Evolutionary conservation across 2,113 vertebrate genomes (phyloP).

Genomic region (Coturnix japonica): DNA sequence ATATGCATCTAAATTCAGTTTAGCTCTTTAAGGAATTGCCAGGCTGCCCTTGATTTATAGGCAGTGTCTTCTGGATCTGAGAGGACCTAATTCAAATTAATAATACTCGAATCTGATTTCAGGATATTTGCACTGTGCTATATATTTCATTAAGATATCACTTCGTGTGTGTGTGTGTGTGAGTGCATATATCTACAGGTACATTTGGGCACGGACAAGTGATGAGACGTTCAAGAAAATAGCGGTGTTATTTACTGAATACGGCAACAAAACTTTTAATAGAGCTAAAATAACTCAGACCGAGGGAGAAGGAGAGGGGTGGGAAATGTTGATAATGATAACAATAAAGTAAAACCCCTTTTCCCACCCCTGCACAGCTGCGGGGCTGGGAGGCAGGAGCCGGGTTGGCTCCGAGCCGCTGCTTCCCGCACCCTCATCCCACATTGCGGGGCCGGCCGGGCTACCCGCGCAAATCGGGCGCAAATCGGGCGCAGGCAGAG

Average conservation of each 20-base stretch:
- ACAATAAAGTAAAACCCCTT: rapidly evolving
- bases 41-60: constrained; percentile 74
- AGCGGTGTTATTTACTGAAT: rapidly evolving
- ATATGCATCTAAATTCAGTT: constrained; percentile 56
- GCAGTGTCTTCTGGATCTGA: constrained; percentile 55
- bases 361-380: constrained; percentile 9
- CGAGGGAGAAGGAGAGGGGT: no score
- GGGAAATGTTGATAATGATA: not conserved
- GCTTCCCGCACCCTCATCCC: not conserved
- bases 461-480: not conserved
- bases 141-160: constrained; percentile 60
- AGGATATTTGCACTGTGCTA: constrained; percentile 33
- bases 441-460: constrained; percentile 3
- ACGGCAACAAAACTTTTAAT: constrained; percentile 17
- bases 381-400: constrained; percentile 38
- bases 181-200: not conserved
- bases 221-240: not conserved
- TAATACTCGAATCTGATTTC: constrained; percentile 60
- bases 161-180: not conserved
- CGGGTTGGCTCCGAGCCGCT: not conserved
- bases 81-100: constrained; percentile 72
- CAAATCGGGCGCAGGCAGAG: not conserved
- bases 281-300: not conserved
- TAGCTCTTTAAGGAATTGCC: constrained; percentile 68
- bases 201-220: not conserved